phyloP scores from a whole-genome alignment of 2,797 vertebrate genomes.

The Emydoidea blandingii region DNA sequence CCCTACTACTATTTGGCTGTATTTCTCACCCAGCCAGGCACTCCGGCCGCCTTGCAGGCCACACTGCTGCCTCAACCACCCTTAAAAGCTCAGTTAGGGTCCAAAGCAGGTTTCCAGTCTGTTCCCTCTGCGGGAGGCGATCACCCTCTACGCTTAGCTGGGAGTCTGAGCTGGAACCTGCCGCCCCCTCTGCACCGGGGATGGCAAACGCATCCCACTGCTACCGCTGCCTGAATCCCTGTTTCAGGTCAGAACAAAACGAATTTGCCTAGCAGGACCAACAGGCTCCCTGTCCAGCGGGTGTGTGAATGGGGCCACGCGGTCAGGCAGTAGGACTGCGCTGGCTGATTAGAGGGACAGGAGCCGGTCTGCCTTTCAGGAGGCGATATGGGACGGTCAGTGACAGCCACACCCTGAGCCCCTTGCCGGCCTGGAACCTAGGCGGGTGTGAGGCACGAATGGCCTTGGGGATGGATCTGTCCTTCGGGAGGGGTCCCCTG shows the following conservation, averaged over 20 bases:
- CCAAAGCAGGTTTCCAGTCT: not conserved
- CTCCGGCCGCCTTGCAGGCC: not conserved
- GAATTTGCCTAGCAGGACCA: not conserved
- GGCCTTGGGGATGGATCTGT: too few species aligned
- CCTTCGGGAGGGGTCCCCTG: not conserved
- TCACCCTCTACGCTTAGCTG: not conserved
- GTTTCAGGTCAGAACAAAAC: rapidly evolving
- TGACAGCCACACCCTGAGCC: too few species aligned
- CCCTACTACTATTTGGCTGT: not conserved
- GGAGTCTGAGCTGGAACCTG: not conserved
- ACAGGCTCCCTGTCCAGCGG: too few species aligned
- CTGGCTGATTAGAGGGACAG: not conserved
- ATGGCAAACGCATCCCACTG: too few species aligned
- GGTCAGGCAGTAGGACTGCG: not conserved
- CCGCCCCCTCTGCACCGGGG: too few species aligned
- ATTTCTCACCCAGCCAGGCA: not conserved
- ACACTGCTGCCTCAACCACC: not conserved
- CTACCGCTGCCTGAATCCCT: not conserved
- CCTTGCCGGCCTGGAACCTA: too few species aligned
- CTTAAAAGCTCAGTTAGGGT: not conserved
- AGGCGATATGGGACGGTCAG: not conserved
- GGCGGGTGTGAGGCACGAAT: too few species aligned
- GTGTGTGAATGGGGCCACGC: not conserved
- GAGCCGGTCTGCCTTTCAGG: too few species aligned
- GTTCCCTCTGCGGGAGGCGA: not conserved